Evolutionary conservation across 2,888 invertebrate genomes (phyloP).

Genomic region (Drosophila infuscata): DNA sequence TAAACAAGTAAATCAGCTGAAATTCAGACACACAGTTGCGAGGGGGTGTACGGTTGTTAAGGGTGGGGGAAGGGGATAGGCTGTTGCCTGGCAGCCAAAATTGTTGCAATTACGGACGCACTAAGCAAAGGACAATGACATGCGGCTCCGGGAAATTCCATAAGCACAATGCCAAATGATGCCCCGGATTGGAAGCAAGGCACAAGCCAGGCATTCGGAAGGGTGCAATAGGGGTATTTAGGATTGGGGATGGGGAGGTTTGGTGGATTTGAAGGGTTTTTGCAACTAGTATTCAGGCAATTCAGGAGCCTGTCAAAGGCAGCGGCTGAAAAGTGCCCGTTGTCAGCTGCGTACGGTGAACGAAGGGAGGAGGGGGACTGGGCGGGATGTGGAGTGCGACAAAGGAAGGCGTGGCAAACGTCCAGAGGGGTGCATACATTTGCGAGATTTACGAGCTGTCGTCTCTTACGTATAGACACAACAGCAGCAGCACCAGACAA

Average conservation of each 20-base stretch:
- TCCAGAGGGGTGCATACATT: slow-evolving; percentile 78
- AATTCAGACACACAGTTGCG: not conserved
- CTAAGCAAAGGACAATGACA: slow-evolving; percentile 52
- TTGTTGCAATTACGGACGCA: slow-evolving; percentile 75
- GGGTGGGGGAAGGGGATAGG: not conserved
- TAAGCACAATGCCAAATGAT: slow-evolving; percentile 75
- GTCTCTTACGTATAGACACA: slow-evolving; percentile 48
- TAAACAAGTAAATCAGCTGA: slow-evolving; percentile 66
- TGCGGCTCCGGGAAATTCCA: slow-evolving; percentile 66
- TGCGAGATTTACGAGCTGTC: slow-evolving; percentile 79
- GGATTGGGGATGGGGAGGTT: not conserved
- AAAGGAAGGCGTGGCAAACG: slow-evolving; percentile 44
- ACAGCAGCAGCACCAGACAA: slow-evolving; percentile 5
- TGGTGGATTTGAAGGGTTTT: slow-evolving; percentile 4
- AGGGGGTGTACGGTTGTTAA: not conserved
- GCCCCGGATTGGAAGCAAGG: slow-evolving; percentile 30
- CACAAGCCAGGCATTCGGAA: not conserved
- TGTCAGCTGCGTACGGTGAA: slow-evolving; percentile 40
- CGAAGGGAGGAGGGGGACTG: slow-evolving; percentile 3
- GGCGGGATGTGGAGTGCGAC: not conserved
- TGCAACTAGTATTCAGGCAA: slow-evolving; percentile 30
- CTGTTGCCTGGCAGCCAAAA: slow-evolving; percentile 46
- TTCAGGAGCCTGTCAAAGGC: slow-evolving; percentile 53
- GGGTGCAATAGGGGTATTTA: not conserved
- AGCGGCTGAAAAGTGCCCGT: slow-evolving; percentile 71